Percentiles rank a stretch among this genome's conserved stretches.
phyloP scores from a whole-genome alignment of 2,113 vertebrate genomes.

The Himantopus leucocephalus region DNA sequence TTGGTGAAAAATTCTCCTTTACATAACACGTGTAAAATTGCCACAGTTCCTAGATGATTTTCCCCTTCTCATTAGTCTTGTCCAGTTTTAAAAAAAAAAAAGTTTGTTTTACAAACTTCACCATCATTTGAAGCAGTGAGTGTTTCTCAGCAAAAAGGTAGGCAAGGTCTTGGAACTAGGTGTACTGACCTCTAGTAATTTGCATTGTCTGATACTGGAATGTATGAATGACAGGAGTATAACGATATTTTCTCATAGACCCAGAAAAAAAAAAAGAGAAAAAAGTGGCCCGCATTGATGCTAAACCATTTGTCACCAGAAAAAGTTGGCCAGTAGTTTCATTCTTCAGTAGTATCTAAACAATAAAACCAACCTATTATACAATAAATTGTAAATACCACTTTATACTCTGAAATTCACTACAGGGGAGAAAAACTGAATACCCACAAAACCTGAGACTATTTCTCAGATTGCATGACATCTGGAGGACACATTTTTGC shows the following conservation, averaged over 20 bases:
- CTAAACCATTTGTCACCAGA: not conserved
- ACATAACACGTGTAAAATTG: not conserved
- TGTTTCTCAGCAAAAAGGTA: not conserved
- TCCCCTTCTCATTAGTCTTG: not conserved
- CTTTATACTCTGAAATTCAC: not conserved
- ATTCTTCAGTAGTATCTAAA: not conserved
- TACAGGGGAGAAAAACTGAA: not conserved
- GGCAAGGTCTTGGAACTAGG: not conserved
- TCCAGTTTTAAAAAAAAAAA: not conserved
- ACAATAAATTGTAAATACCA: not conserved
- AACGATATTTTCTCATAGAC: not conserved
- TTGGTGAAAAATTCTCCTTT: not conserved
- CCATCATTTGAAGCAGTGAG: not conserved
- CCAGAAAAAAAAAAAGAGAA: no score
- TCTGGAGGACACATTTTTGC: not conserved
- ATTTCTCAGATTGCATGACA: not conserved
- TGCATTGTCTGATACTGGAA: not conserved
- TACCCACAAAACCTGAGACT: not conserved
- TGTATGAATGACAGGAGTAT: not conserved
- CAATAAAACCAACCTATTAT: not conserved
- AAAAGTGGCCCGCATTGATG: not conserved
- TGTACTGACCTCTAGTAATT: not conserved
- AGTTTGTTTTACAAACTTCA: not conserved
- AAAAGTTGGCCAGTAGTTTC: not conserved
- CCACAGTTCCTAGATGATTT: not conserved